A percentile compares a stretch with the other conserved stretches of the same genome.
These are phyloP conservation scores for Alviniconcha marisindica DNA, from an alignment of 1,140 invertebrate genomes.

Conservation along the genomic window DNA sequence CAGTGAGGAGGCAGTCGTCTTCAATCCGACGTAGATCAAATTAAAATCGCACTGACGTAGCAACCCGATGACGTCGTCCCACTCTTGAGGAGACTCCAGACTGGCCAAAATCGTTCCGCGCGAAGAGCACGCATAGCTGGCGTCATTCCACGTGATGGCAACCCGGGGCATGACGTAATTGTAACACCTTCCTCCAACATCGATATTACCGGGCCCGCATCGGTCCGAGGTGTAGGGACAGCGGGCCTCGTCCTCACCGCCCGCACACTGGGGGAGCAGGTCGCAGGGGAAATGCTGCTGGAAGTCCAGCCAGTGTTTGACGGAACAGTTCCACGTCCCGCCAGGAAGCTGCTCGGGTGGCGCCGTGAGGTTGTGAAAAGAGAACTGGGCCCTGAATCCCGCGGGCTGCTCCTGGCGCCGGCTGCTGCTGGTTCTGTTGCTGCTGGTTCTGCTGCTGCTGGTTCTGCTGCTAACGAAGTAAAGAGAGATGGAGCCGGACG, in stretches of 20 bases:
- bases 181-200: no score
- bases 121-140: no score
- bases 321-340: conserved; percentile 30
- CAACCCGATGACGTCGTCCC: no score
- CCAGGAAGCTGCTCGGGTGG: not conserved
- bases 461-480: not conserved
- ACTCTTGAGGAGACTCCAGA: no score
- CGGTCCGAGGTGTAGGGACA: not conserved
- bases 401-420: not conserved
- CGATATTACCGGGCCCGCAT: not conserved
- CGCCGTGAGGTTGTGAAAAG: not conserved
- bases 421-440: not conserved
- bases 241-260: conserved; percentile 17
- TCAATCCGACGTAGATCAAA: no score
- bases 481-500: not conserved
- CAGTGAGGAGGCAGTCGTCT: no score
- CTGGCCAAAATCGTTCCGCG: no score
- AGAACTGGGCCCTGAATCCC: conserved; percentile 20
- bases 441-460: not conserved
- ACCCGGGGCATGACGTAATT: no score
- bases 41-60: no score
- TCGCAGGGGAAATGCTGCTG: conserved; percentile 26
- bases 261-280: conserved; percentile 12
- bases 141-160: no score
- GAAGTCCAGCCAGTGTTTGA: conserved; percentile 10